Conservation (phyloP, 2,797 vertebrate species). For the Streptopelia turtur region DNA sequence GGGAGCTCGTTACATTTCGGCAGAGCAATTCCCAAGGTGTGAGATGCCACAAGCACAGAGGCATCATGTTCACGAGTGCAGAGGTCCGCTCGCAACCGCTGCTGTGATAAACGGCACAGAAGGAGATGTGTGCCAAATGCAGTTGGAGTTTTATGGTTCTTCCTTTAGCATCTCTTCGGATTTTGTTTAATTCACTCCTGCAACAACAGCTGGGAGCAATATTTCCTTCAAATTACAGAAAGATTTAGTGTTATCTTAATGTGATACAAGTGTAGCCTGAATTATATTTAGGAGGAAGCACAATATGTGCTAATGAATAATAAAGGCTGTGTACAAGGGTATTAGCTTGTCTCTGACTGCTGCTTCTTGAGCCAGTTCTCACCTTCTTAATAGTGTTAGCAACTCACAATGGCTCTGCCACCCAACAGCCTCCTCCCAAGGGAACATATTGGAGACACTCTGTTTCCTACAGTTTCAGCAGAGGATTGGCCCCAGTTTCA, state of each 20-base stretch:
- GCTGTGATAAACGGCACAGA: slow-evolving; percentile 11
- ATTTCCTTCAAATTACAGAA: slow-evolving; percentile 68
- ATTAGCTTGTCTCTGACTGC: slow-evolving; percentile 33
- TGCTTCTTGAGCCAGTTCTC: slow-evolving; percentile 41
- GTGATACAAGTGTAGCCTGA: slow-evolving; percentile 57
- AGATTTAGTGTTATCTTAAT: slow-evolving; percentile 68
- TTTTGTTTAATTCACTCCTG: slow-evolving; percentile 55
- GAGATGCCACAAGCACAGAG: neutral
- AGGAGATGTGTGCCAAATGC: neutral
- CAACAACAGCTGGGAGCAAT: slow-evolving; percentile 65
- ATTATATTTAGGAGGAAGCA: slow-evolving; percentile 57
- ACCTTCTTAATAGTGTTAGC: slow-evolving; percentile 13
- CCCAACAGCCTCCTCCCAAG: neutral
- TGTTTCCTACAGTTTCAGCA: neutral
- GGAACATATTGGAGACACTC: neutral
- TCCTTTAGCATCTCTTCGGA: slow-evolving; percentile 37
- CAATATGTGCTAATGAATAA: slow-evolving; percentile 73
- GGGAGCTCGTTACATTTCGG: neutral
- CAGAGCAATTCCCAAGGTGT: neutral
- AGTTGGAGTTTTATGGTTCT: slow-evolving; percentile 16
- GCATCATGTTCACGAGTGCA: neutral
- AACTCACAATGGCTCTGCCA: neutral
- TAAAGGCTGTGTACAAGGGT: slow-evolving; percentile 35
- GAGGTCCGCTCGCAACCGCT: neutral
- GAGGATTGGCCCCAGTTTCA: neutral